Percentiles rank a stretch among this genome's conserved stretches.
These are phyloP conservation scores for Mantis religiosa DNA, from an alignment of 2,888 invertebrate genomes.

Conservation along the genomic window DNA sequence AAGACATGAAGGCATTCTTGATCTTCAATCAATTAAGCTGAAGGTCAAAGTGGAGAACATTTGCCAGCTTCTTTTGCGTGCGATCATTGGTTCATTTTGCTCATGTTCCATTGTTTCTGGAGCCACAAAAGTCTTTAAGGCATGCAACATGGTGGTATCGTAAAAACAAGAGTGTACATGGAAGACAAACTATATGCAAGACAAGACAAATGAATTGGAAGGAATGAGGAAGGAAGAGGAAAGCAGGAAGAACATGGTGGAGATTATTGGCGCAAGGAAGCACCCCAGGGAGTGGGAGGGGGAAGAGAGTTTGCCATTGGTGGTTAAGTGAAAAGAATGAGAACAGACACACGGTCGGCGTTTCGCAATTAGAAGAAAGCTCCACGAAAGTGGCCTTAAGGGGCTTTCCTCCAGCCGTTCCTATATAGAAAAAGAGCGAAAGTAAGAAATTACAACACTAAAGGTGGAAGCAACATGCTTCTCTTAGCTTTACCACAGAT, in stretches of 20 bases:
- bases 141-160: neutral
- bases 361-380: slow-evolving; percentile 12
- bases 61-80: no score
- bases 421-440: neutral
- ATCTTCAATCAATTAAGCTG: no score
- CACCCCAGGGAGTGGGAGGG: neutral
- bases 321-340: slow-evolving; percentile 17
- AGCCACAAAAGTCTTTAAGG: neutral
- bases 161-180: neutral
- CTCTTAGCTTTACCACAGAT: neutral
- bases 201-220: neutral
- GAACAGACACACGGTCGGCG: slow-evolving; percentile 2
- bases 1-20: no score
- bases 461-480: neutral
- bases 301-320: neutral
- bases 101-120: neutral
- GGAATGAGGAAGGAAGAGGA: neutral
- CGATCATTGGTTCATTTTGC: neutral
- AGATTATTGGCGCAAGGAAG: slow-evolving; percentile 4
- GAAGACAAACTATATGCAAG: neutral
- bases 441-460: slow-evolving; percentile 1
- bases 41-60: no score
- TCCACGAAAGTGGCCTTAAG: slow-evolving; percentile 10
- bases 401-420: slow-evolving; percentile 6
- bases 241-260: neutral